Evolutionary conservation across 2,888 invertebrate genomes (phyloP).

Genomic region (Amaurobius ferox): DNA sequence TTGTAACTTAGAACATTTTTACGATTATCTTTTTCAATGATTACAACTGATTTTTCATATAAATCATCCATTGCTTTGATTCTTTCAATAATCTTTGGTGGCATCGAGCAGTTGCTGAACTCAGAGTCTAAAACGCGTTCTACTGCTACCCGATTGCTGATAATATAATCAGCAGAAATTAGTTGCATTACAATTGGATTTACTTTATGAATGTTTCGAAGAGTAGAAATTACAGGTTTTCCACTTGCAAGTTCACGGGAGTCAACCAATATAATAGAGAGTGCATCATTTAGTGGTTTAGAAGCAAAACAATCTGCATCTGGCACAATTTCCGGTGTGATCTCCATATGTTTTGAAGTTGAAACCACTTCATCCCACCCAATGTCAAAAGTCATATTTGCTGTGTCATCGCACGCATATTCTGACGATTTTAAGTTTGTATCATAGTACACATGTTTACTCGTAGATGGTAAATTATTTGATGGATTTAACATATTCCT

Average conservation of each 20-base stretch:
- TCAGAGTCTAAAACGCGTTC: constrained; percentile 51
- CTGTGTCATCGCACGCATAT: background rate
- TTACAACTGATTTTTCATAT: constrained; percentile 53
- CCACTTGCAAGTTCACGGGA: constrained; percentile 58
- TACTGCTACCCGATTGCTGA: constrained; percentile 56
- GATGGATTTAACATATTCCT: no score
- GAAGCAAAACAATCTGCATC: background rate
- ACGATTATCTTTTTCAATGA: constrained; percentile 49
- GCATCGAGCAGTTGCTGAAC: constrained; percentile 17
- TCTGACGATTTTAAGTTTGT: no score
- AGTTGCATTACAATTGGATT: constrained; percentile 58
- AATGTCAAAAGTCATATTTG: constrained; percentile 32
- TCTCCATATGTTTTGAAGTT: no score
- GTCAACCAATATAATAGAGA: constrained; percentile 43
- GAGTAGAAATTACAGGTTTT: constrained; percentile 37
- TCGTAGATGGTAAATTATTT: no score
- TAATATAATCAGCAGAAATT: constrained; percentile 46
- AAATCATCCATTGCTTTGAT: constrained; percentile 36
- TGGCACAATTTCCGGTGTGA: background rate
- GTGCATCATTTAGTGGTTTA: background rate
- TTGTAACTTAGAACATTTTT: constrained; percentile 41
- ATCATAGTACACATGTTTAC: no score
- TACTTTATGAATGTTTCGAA: constrained; percentile 32
- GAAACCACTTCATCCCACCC: constrained; percentile 26
- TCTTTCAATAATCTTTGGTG: constrained; percentile 47